Evolutionary conservation across 2,888 invertebrate genomes (phyloP).

Genomic region (Choristoneura rosaceana): DNA sequence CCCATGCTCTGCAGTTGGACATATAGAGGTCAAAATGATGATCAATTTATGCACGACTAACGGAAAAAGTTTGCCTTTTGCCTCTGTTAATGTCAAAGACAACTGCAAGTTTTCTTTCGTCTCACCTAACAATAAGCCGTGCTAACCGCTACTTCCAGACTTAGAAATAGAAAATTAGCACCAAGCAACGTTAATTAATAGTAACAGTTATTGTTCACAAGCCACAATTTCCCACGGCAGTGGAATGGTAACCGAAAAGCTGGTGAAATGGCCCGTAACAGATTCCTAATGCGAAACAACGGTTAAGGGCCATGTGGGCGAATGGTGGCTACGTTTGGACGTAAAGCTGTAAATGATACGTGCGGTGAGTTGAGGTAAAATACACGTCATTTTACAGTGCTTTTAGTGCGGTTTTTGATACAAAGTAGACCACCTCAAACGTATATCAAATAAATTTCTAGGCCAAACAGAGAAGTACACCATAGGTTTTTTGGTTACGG

Average conservation of each 20-base stretch:
- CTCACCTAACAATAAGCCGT: not conserved
- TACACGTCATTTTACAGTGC: not conserved
- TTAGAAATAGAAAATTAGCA: conserved; percentile 8
- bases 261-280: conserved; percentile 39
- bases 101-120: not conserved
- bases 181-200: conserved; percentile 42
- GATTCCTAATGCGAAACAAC: conserved; percentile 37
- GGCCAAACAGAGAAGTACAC: no score
- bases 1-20: no score
- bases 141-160: conserved; percentile 7
- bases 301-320: not conserved
- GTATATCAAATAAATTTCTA: no score
- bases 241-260: conserved; percentile 47
- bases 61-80: no score
- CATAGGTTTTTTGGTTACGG: no score
- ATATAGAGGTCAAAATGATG: no score
- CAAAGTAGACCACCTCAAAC: no score
- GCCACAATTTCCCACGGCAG: conserved; percentile 18
- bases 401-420: no score
- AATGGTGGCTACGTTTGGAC: not conserved
- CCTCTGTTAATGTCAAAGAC: no score
- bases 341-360: not conserved
- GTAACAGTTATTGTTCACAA: conserved; percentile 45
- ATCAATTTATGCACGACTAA: no score
- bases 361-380: not conserved